phyloP scores from a whole-genome alignment of 1,140 invertebrate species.

The Lordiphosa clarofinis region DNA sequence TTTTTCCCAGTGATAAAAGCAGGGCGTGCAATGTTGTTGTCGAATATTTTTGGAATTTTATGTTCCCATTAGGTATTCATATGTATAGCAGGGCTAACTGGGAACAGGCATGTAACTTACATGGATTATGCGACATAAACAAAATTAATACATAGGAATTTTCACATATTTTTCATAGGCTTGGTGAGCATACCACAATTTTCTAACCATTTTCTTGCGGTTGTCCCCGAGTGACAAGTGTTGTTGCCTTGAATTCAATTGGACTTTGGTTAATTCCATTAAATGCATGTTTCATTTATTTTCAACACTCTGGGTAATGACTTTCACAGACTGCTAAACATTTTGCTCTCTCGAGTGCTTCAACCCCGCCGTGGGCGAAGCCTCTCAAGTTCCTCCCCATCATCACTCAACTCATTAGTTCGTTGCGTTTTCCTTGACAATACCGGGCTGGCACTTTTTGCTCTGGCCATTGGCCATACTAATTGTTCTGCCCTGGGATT shows the following conservation, averaged over 20 bases:
- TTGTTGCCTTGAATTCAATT: constrained; percentile 59
- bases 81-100: constrained; percentile 21
- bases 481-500: constrained; percentile 66
- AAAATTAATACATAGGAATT: constrained; percentile 66
- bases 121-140: constrained; percentile 34
- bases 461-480: constrained; percentile 32
- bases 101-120: constrained; percentile 23
- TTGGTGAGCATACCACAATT: constrained; percentile 7
- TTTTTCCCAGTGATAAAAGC: no score
- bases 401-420: constrained; percentile 48
- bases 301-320: constrained; percentile 54
- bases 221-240: constrained; percentile 42
- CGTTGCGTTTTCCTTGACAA: constrained; percentile 57
- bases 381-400: constrained; percentile 30
- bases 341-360: constrained; percentile 18
- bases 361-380: constrained; percentile 30
- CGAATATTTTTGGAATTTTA: constrained; percentile 75
- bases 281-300: constrained; percentile 60
- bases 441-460: constrained; percentile 30
- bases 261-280: constrained; percentile 60
- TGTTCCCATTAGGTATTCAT: constrained; percentile 75
- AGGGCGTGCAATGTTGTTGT: constrained; percentile 27
- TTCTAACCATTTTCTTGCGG: constrained; percentile 46
- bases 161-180: constrained; percentile 30
- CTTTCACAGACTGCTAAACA: constrained; percentile 46